Conservation (phyloP, 2,113 vertebrate genomes). For the Electrona antarctica region DNA sequence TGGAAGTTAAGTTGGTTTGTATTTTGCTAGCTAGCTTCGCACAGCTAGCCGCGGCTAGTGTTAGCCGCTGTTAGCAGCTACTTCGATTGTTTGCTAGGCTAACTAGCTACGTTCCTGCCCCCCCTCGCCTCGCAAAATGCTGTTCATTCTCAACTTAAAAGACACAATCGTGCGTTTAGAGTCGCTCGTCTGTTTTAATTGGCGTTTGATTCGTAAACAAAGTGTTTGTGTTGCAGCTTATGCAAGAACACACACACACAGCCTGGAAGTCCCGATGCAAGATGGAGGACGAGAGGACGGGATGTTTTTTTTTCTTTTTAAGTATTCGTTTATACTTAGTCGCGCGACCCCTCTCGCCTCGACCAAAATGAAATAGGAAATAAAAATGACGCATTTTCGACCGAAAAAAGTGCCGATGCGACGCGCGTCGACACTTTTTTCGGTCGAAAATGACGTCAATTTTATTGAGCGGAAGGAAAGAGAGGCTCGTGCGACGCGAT, state of each 20-base stretch:
- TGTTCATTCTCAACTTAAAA: neutral
- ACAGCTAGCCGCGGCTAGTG: conserved; percentile 57
- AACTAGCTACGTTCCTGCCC: conserved; percentile 40
- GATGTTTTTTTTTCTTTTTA: conserved; percentile 69
- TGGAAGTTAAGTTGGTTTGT: conserved; percentile 79
- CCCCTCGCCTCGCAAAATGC: conserved; percentile 23
- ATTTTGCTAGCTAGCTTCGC: conserved; percentile 68
- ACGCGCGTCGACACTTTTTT: no score
- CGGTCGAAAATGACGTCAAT: no score
- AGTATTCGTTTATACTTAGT: no score
- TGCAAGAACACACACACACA: conserved; percentile 59
- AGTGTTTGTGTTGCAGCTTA: conserved; percentile 71
- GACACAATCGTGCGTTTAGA: neutral
- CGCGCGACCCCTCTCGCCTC: no score
- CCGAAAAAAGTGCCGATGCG: no score
- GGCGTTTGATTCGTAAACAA: conserved; percentile 70
- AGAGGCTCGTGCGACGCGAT: no score
- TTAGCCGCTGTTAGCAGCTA: conserved; percentile 61
- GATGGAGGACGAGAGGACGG: conserved; percentile 81
- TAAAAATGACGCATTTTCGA: no score
- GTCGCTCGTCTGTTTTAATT: conserved; percentile 30
- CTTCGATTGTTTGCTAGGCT: conserved; percentile 60
- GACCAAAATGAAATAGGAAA: no score
- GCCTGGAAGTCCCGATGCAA: conserved; percentile 77
- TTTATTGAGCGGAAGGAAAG: no score